Evolutionary conservation across 2,888 invertebrate genomes (phyloP), one percentile per base, ranked within the genome.

Genomic region (Liposcelis brunnea): DNA sequence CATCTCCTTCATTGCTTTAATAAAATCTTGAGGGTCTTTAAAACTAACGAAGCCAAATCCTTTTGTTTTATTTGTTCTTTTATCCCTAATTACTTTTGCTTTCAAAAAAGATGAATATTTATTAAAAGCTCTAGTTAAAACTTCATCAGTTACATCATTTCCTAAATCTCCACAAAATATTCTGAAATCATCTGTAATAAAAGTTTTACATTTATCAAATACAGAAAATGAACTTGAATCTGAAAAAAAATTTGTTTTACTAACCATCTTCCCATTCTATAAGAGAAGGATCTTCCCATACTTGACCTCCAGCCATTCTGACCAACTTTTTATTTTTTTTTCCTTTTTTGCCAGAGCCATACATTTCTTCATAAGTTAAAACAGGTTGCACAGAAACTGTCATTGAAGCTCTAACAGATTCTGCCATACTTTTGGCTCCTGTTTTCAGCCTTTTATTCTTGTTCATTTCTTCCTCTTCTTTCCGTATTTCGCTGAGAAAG

Each of bases 121-220:
- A 58, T 86, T 84, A 61, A 98, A 98, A 0, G 95, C 94, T 53
- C 97, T 73, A 0, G 86, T 86, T n/a, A 98, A 68, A 48, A 94
- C 75, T 61, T 98, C 98, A 59, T 98, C 98, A 0, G 94, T 97
- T 18, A 98, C 97, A 62, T 98, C 97, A 62, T 98, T 98, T 12
- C 98, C 98, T 38, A 98, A 71, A 68, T 98, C 98, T n/a, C 98
- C 98, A 61, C 95, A 95, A 65, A 99, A 98, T 65, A 98, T 82
- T 52, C 98, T 71, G 66, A 94, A 98, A 68, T 98, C 98, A 68
- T 93, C 94, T 75, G 53, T 14, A 51, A 55, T 48, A 47, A 38
- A 48, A 46, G 47, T 50, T 35, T 26, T 26, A 26, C 36, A 47
- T 31, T 16, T 14, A 38, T 10, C 18, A 45, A 46, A 31, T 8